Conservation (phyloP, 2,797 vertebrate species). For the Silurus aristotelis region DNA sequence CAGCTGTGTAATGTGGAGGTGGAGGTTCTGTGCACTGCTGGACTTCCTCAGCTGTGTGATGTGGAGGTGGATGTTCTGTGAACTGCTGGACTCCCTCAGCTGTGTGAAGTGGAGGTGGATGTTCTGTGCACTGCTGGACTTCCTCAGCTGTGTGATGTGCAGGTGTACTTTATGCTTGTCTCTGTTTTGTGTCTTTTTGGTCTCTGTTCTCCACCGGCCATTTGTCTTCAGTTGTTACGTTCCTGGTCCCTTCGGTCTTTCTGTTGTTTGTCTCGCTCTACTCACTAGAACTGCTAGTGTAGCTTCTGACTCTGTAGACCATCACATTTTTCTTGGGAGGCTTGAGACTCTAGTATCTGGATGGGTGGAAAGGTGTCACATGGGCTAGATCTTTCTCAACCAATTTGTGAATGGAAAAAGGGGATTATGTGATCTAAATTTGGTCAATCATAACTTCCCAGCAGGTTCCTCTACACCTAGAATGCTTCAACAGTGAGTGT, state of each 20-base stretch:
- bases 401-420: not conserved
- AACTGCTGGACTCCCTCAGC: not conserved
- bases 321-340: not conserved
- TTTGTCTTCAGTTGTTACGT: conserved; percentile 4
- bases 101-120: too few species aligned
- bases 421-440: not conserved
- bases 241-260: conserved; percentile 9
- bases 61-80: not conserved
- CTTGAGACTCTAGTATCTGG: not conserved
- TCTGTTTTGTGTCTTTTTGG: conserved; percentile 22
- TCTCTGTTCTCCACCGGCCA: not conserved
- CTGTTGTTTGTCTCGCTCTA: conserved; percentile 6
- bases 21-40: too few species aligned
- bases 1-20: too few species aligned
- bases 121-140: not conserved
- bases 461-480: not conserved
- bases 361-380: not conserved
- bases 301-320: not conserved
- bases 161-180: not conserved
- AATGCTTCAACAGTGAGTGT: not conserved
- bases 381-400: not conserved
- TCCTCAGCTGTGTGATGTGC: not conserved
- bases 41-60: too few species aligned
- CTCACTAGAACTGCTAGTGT: not conserved
- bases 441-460: not conserved